Conservation (phyloP, 1,140 invertebrate genomes). For the Lanistes nyassanus region DNA sequence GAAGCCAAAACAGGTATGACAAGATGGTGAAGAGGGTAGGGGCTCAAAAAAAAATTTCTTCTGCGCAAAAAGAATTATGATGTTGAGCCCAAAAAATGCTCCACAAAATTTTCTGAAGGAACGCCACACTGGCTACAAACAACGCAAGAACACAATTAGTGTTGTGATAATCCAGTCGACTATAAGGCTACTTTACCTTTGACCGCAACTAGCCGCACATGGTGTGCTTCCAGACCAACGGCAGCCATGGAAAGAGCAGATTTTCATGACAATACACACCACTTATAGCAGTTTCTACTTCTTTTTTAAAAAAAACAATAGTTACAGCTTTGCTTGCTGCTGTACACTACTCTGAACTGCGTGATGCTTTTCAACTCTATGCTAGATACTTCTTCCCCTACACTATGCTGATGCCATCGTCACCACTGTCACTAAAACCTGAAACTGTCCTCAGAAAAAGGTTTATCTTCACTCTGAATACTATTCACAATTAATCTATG, state of each 20-base stretch:
- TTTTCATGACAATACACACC: conserved; percentile 9
- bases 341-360: too few species aligned
- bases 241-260: conserved; percentile 20
- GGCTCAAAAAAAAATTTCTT: neutral
- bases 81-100: conserved; percentile 16
- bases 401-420: too few species aligned
- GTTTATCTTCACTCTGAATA: too few species aligned
- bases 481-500: too few species aligned
- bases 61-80: conserved; percentile 15
- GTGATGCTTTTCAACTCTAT: too few species aligned
- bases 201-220: conserved; percentile 33
- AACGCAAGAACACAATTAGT: conserved; percentile 19
- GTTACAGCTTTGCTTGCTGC: too few species aligned
- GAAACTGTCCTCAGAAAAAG: too few species aligned
- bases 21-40: neutral
- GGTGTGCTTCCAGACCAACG: conserved; percentile 20
- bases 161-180: conserved; percentile 9
- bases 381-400: too few species aligned
- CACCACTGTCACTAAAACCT: too few species aligned
- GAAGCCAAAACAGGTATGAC: conserved; percentile 11
- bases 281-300: neutral
- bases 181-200: conserved; percentile 32
- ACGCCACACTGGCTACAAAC: conserved; percentile 26
- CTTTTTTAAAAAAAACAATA: too few species aligned
- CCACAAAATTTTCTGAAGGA: conserved; percentile 17